Base-by-base conservation (phyloP, 2,797 vertebrate species). In the Sorex maritimensis region DNA sequence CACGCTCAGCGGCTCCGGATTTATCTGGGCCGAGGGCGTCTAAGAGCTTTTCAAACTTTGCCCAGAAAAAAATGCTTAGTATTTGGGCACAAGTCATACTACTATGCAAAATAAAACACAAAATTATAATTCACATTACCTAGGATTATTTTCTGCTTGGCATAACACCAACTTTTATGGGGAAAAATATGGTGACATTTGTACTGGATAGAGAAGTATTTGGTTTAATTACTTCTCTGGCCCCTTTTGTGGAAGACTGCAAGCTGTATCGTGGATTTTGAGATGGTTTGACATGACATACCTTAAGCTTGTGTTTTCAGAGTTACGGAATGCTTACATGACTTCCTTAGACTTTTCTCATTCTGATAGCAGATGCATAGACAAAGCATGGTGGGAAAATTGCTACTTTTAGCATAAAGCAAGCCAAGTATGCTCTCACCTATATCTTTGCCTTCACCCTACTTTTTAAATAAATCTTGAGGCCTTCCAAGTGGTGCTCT, bases 1-100 rank as follows among this genome's bases (percentile, higher is more conserved):
- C 34, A 34, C 34, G 34, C 34, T 34, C 34, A 34, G 34, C 34
- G 34, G 34, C 34, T 34, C 34, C 34, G 34, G 2, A 34, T 34
- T 34, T 34, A 34, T 34, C 34, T 34, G 34, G 34, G 34, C 34
- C 34, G 34, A 34, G 34, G 34, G 34, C 34, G 34, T 74, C 52
- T 44, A 34, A 89, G 73, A n/a, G 75, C 41, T 17, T n/a, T 93
- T 63, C 73, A 26, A 14, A 30, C 19, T 69, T 90, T 38, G 49
- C 67, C 6, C 74, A 58, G 77, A 89, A 91, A 79, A 86, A 72
- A 67, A 71, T 30, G 30, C 41, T 88, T 85, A 21, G n/a, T 65
- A 65, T 95, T 68, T 77, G 71, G 61, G 75, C 87, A 80, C 13
- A 72, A 72, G 38, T 41, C 91, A 74, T 71, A 38, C 81, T 28